Conservation (phyloP, 2,888 invertebrate genomes). For the Parasteatoda lunata region DNA sequence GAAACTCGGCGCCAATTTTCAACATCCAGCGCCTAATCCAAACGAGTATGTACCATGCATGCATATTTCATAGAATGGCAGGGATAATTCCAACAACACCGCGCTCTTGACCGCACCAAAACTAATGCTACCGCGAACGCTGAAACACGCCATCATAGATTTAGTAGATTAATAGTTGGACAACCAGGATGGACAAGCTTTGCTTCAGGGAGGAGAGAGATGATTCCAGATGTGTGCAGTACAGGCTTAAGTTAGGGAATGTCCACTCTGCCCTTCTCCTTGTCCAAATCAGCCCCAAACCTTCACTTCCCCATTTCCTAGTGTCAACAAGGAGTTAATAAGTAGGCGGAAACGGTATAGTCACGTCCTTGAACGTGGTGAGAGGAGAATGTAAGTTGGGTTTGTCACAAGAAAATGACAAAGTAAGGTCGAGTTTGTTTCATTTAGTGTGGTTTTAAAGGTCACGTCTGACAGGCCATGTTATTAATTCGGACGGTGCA, state of each 20-base stretch:
- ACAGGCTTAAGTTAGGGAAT: not conserved
- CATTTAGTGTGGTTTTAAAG: not conserved
- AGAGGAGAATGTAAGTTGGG: not conserved
- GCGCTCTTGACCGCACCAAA: conserved; percentile 15
- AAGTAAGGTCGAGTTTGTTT: not conserved
- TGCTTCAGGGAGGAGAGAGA: conserved; percentile 6
- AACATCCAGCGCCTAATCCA: conserved; percentile 7
- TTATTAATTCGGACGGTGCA: not conserved
- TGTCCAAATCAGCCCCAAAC: not conserved
- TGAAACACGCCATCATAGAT: conserved; percentile 29
- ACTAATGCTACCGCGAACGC: conserved; percentile 42
- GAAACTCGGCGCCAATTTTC: conserved; percentile 19
- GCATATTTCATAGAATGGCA: conserved; percentile 46
- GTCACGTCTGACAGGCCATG: not conserved
- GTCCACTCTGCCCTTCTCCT: not conserved
- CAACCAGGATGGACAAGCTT: conserved; percentile 17
- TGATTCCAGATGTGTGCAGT: conserved; percentile 27
- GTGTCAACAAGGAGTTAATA: conserved; percentile 48
- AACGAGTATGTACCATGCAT: conserved; percentile 4
- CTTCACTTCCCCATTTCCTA: conserved; percentile 1
- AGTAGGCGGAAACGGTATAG: conserved; percentile 12
- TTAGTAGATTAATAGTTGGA: conserved; percentile 50
- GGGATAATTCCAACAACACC: conserved; percentile 42
- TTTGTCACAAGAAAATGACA: not conserved
- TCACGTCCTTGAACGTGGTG: conserved; percentile 12